phyloP scores from a whole-genome alignment of 2,797 vertebrate species.

The Ataeniobius toweri region DNA sequence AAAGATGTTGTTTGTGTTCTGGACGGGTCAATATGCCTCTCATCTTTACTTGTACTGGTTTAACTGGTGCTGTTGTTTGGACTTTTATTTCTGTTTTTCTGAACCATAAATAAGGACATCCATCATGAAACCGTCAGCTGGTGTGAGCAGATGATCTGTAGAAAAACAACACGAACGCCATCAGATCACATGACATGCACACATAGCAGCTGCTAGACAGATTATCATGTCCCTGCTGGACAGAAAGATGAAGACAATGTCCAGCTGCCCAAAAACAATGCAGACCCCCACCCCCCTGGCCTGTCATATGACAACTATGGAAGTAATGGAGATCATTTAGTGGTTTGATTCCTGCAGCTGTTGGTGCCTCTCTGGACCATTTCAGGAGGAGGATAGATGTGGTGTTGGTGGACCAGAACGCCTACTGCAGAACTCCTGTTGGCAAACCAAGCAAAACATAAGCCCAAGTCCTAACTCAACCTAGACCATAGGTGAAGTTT shows the following conservation, averaged over 20 bases:
- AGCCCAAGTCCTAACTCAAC: no score
- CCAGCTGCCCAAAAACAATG: conserved; percentile 69
- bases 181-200: conserved; percentile 10
- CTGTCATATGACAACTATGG: conserved; percentile 36
- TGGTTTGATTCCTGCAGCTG: conserved; percentile 51
- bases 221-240: conserved; percentile 28
- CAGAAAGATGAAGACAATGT: conserved; percentile 59
- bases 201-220: conserved; percentile 37
- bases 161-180: not conserved
- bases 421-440: not conserved
- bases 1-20: no score
- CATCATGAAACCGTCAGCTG: not conserved
- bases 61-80: not conserved
- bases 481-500: no score
- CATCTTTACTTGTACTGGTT: no score
- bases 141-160: conserved; percentile 1
- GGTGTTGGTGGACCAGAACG: not conserved
- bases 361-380: conserved; percentile 36
- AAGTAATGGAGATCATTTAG: conserved; percentile 33
- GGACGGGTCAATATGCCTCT: no score
- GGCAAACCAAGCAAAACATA: no score
- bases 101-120: not conserved
- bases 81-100: not conserved
- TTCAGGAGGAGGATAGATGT: not conserved
- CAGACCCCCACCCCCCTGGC: conserved; percentile 15